phyloP scores from a whole-genome alignment of 2,888 invertebrate species.

The Machimus atricapillus region DNA sequence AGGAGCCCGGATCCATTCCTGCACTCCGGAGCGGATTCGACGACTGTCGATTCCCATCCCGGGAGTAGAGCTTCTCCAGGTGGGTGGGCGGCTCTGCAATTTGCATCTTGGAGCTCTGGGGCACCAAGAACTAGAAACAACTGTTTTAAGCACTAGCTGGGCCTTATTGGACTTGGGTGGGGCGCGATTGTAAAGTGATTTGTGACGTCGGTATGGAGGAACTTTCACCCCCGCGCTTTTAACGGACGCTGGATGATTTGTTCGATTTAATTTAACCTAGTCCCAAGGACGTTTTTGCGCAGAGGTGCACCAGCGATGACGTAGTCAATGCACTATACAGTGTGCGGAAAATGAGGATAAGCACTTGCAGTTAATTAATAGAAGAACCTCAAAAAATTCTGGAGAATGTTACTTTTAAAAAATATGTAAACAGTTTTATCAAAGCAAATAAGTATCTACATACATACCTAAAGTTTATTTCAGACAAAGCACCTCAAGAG shows the following conservation, averaged over 20 bases:
- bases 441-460: too few relatives aligned
- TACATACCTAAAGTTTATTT: too few relatives aligned
- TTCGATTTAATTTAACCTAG: conserved; percentile 9
- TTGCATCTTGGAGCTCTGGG: background rate
- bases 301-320: background rate
- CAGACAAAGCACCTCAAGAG: too few relatives aligned
- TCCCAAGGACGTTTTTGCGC: conserved; percentile 8
- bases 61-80: background rate
- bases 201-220: background rate
- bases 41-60: background rate
- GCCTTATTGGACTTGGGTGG: background rate
- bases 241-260: background rate
- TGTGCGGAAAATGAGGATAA: background rate
- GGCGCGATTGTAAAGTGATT: background rate
- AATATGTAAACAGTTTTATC: too few relatives aligned
- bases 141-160: background rate
- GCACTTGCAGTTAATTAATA: background rate
- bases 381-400: too few relatives aligned
- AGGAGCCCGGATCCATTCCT: background rate
- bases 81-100: background rate
- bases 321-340: background rate
- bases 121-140: background rate
- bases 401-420: too few relatives aligned
- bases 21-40: background rate
- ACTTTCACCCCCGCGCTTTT: background rate